phyloP scores from a whole-genome alignment of 2,113 vertebrate species.

The Hypomesus transpacificus region DNA sequence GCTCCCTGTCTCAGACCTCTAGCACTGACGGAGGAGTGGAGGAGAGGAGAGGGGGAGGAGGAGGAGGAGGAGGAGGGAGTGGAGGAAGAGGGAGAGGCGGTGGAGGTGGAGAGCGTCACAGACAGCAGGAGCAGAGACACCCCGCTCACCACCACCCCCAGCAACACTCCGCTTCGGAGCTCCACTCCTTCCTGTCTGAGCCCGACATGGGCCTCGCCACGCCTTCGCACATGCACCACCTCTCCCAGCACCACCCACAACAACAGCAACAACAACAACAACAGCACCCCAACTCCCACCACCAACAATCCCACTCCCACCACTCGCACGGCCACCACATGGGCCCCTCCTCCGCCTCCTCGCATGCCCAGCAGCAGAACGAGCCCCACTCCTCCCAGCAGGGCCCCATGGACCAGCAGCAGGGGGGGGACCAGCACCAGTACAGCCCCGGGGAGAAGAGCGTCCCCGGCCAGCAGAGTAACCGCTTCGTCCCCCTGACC shows the following conservation, averaged over 20 bases:
- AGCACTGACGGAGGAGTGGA: constrained; percentile 59
- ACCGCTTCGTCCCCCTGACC: constrained; percentile 85
- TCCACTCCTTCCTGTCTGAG: constrained; percentile 75
- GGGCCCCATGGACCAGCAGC: constrained; percentile 78
- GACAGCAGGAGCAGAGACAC: constrained; percentile 68
- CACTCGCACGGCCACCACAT: constrained; percentile 70
- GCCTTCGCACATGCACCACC: constrained; percentile 71
- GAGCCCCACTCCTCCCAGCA: constrained; percentile 69
- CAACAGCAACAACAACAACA: constrained; percentile 36
- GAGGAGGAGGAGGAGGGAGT: constrained; percentile 44
- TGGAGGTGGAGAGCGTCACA: constrained; percentile 56
- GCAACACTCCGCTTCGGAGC: constrained; percentile 67
- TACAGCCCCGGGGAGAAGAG: constrained; percentile 80
- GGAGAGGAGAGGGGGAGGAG: constrained; percentile 58
- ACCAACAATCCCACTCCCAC: constrained; percentile 62
- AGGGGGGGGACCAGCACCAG: constrained; percentile 78
- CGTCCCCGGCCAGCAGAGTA: constrained; percentile 69
- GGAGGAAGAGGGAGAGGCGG: constrained; percentile 36
- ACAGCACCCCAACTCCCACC: constrained; percentile 64
- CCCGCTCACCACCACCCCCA: constrained; percentile 66
- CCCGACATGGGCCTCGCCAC: constrained; percentile 68
- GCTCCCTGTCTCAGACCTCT: constrained; percentile 72
- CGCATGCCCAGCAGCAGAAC: constrained; percentile 60
- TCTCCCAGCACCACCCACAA: constrained; percentile 68
- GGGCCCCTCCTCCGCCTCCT: constrained; percentile 52